phyloP scores from a whole-genome alignment of 2,113 vertebrate species.

The Egretta garzetta region DNA sequence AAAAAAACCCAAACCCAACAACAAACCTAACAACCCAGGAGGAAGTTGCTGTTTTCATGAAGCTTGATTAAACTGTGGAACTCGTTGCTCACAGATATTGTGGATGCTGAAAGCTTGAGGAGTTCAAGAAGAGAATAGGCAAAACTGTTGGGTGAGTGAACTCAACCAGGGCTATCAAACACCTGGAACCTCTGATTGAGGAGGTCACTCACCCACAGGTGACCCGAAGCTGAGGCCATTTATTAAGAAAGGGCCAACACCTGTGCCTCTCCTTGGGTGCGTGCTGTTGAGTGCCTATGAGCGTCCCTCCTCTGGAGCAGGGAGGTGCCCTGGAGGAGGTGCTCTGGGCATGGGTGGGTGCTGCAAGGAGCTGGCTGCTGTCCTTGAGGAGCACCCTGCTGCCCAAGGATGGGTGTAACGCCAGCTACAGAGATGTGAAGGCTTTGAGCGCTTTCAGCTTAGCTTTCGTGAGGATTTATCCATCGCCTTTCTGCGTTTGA shows the following conservation, averaged over 20 bases:
- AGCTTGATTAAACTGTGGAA: background rate
- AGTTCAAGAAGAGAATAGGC: background rate
- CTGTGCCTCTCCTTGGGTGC: accelerated
- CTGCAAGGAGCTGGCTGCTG: accelerated
- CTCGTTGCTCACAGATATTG: background rate
- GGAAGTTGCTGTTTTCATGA: background rate
- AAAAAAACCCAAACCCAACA: background rate
- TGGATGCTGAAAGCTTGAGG: background rate
- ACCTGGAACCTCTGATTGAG: background rate
- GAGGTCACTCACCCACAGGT: background rate
- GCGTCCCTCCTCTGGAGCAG: accelerated
- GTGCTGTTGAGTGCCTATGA: no score
- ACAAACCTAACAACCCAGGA: background rate
- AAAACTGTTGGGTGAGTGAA: background rate
- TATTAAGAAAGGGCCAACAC: background rate
- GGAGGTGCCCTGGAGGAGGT: background rate
- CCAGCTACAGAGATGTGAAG: background rate
- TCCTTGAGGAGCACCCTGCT: background rate
- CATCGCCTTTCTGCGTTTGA: background rate
- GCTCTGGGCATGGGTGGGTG: accelerated
- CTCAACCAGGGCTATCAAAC: background rate
- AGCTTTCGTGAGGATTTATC: background rate
- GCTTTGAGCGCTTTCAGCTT: background rate
- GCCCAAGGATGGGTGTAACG: background rate
- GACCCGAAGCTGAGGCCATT: background rate